Base-by-base conservation (phyloP, 2,797 vertebrate genomes). In the Saxicola maurus region DNA sequence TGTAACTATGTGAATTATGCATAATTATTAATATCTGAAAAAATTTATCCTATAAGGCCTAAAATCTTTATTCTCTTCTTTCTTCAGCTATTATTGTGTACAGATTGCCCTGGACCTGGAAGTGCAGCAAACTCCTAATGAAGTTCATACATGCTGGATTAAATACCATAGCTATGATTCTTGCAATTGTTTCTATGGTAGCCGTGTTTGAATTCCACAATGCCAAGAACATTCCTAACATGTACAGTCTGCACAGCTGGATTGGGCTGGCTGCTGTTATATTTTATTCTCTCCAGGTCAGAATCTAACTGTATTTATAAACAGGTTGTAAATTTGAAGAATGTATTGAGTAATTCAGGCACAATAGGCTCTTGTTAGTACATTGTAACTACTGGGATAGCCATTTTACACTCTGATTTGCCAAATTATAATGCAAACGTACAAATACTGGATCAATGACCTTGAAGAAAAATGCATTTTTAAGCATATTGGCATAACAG, bases 231-330 rank as follows among this genome's bases (percentile, higher is more conserved):
- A 98, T 98, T 89, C 98, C 98, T 82, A 99, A 99, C 95, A 98
- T 99, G 99, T 99, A 99, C 97, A 99, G 99, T 88, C 97, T 99
- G 81, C 99, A 99, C 97, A 99, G 99, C 97, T 99, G 99, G 99
- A 81, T 99, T 87, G 99, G 99, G 19, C 94, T 99, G 93, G 27
- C 56, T 25, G 98, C 95, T 46, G 95, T 99, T 64, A 96, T 98
- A 80, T 91, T 98, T 49, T 99, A 98, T 57, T 25, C 96, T 72
- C 82, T 98, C 28, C 99, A 99, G 98, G 99, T 99, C 94, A 98
- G 96, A 79, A 71, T 65, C 53, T 69, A 79, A 72, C 42, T 49
- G 35, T 94, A 46, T 88, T 93, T 92, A 91, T 72, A 92, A 92
- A 74, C 23, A 56, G 43, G 7, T 31, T 86, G 55, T 71, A 86